Percentiles rank a stretch among this genome's conserved stretches.
phyloP scores from a whole-genome alignment of 2,888 invertebrate genomes.

The Leptopilina myrica region DNA sequence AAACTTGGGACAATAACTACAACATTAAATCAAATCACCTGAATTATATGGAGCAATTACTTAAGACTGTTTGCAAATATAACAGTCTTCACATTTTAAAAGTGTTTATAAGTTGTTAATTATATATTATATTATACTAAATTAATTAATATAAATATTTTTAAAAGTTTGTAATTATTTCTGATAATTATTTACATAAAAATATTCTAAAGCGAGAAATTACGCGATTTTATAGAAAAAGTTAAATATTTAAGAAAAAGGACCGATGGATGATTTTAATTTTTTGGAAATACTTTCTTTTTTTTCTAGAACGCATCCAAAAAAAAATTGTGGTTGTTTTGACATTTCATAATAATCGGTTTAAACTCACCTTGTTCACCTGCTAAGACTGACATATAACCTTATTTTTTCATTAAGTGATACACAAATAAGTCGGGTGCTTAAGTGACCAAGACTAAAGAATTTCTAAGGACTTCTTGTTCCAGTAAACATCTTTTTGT shows the following conservation, averaged over 20 bases:
- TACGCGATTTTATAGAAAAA: too few species aligned
- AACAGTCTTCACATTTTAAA: slow-evolving; percentile 1
- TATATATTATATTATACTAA: slow-evolving; percentile 2
- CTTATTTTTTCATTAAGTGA: too few species aligned
- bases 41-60: slow-evolving; percentile 12
- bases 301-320: background rate
- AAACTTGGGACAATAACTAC: slow-evolving; percentile 11
- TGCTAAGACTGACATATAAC: too few species aligned
- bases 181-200: too few species aligned
- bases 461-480: too few species aligned
- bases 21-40: background rate
- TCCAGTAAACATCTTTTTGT: too few species aligned
- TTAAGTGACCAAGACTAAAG: too few species aligned
- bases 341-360: too few species aligned
- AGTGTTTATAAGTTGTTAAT: background rate
- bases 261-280: background rate
- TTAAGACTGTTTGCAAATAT: background rate
- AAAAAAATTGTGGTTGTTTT: background rate
- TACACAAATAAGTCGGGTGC: too few species aligned
- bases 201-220: too few species aligned
- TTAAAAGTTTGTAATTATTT: background rate
- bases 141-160: background rate
- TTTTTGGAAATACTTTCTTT: slow-evolving; percentile 2
- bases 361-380: too few species aligned
- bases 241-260: background rate